phyloP scores from a whole-genome alignment of 1,140 invertebrate species.

The Theocolax elegans region DNA sequence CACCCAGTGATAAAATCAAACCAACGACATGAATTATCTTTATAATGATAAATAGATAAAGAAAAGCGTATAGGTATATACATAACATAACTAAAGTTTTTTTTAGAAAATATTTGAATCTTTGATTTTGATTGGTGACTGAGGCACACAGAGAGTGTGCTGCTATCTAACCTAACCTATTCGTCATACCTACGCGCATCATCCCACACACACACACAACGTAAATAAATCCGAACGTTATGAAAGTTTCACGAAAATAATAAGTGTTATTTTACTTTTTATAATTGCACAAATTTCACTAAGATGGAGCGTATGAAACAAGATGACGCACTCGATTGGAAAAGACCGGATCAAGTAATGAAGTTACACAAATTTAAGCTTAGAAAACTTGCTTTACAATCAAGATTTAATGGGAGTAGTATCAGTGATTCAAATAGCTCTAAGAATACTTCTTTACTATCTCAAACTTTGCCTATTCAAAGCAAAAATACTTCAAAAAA shows the following conservation, averaged over 20 bases:
- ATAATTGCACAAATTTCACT: too few relatives aligned
- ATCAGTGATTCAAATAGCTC: background rate
- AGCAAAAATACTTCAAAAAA: slow-evolving; percentile 64
- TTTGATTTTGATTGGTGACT: background rate
- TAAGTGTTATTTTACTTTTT: too few relatives aligned
- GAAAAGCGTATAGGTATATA: too few relatives aligned
- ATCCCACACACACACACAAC: too few relatives aligned
- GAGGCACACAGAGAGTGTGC: background rate
- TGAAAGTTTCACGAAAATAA: background rate
- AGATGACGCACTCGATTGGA: slow-evolving; percentile 68
- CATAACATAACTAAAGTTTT: background rate
- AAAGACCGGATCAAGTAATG: slow-evolving; percentile 75
- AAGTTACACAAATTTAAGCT: slow-evolving; percentile 74
- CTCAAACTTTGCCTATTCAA: background rate
- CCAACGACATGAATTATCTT: too few relatives aligned
- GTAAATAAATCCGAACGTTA: background rate
- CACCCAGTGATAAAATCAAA: too few relatives aligned
- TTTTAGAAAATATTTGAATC: background rate
- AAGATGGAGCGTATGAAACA: too few relatives aligned
- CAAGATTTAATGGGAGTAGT: slow-evolving; percentile 66
- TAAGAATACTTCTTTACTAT: background rate
- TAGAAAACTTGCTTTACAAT: slow-evolving; percentile 77
- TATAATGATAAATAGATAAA: too few relatives aligned
- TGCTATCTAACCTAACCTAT: slow-evolving; percentile 24
- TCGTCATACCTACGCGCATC: too few relatives aligned